phyloP scores from a whole-genome alignment of 64 coral and sea anemone species.

The Trachythela sp. region DNA sequence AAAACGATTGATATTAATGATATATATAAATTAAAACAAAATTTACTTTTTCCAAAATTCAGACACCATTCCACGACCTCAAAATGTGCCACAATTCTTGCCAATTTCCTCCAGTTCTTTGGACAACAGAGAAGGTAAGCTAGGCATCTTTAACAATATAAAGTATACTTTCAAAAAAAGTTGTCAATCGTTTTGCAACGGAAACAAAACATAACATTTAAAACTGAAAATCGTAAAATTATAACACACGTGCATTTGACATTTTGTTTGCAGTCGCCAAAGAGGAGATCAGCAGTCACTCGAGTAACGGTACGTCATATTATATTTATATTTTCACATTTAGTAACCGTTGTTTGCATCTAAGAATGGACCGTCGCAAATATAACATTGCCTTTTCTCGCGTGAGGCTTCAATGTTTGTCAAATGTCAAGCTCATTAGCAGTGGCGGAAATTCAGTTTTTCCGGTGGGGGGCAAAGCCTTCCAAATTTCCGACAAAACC shows the following conservation, averaged over 20 bases:
- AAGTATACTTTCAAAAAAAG: neutral
- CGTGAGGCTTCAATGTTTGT: too few species aligned
- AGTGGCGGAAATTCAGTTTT: too few species aligned
- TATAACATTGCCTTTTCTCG: too few species aligned
- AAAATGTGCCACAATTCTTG: neutral
- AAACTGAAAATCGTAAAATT: neutral
- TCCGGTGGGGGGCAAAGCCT: too few species aligned
- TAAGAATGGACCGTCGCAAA: too few species aligned
- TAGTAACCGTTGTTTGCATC: neutral
- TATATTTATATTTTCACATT: neutral
- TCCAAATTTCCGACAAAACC: too few species aligned
- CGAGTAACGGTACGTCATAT: neutral
- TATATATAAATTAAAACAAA: neutral
- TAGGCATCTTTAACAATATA: neutral
- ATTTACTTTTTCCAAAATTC: neutral
- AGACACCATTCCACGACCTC: neutral
- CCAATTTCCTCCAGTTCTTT: neutral
- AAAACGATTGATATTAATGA: too few species aligned
- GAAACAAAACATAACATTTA: neutral
- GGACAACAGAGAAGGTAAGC: neutral
- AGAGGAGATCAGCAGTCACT: neutral
- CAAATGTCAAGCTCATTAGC: too few species aligned
- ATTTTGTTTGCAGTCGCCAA: conserved; percentile 13
- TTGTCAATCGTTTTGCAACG: neutral
- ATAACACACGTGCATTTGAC: neutral